A percentile compares a stretch with the other conserved stretches of the same genome.
Evolutionary conservation across 2,888 invertebrate species (phyloP).

Genomic region (Argyresthia albistria): DNA sequence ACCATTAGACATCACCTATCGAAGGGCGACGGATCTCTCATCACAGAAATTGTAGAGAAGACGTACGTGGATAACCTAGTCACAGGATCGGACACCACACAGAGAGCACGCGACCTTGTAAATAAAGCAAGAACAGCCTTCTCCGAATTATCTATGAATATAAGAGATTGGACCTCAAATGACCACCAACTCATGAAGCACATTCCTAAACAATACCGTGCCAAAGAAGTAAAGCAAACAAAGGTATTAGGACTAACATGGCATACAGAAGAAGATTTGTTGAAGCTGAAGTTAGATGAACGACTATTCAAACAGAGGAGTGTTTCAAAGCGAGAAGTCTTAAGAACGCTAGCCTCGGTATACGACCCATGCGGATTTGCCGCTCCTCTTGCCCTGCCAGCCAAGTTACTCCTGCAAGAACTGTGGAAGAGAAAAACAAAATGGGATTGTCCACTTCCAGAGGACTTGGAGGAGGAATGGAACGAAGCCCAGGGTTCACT

Average conservation of each 20-base stretch:
- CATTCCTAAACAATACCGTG: background rate
- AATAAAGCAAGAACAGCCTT: background rate
- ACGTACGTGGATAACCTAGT: background rate
- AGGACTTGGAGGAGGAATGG: background rate
- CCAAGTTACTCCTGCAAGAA: conserved; percentile 9
- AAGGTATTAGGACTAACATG: conserved; percentile 3
- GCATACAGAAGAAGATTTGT: conserved; percentile 4
- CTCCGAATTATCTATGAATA: background rate
- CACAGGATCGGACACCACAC: background rate
- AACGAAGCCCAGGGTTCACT: background rate
- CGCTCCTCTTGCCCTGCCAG: conserved; percentile 2
- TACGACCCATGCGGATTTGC: conserved; percentile 10
- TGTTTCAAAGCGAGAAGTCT: too few species aligned
- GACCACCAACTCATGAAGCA: background rate
- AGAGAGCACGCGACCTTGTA: background rate
- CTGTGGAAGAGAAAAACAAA: too few species aligned
- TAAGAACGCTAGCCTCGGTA: conserved; percentile 3
- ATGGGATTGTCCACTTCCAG: conserved; percentile 6
- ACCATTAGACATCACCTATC: background rate
- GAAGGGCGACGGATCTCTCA: background rate
- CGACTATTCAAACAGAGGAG: too few species aligned
- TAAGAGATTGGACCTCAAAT: conserved; percentile 2
- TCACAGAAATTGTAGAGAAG: background rate
- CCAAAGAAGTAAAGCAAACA: too few species aligned
- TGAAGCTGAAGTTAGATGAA: conserved; percentile 5